phyloP scores from a whole-genome alignment of 2,113 vertebrate species.

The Sterrhoptilus dennistouni region DNA sequence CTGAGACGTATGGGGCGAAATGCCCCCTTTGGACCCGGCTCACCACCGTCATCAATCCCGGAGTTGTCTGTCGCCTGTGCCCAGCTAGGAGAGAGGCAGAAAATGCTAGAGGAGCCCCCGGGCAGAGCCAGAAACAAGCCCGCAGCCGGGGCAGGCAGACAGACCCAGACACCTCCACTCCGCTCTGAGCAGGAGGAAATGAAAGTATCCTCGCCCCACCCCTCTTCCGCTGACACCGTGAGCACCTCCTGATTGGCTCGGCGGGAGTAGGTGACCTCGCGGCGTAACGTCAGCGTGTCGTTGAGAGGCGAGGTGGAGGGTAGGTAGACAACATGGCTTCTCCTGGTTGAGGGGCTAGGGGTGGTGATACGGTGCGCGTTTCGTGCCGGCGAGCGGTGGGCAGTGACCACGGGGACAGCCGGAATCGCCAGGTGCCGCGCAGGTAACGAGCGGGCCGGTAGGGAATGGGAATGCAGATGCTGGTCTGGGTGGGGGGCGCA shows the following conservation, averaged over 20 bases:
- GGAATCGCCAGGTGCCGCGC: neutral
- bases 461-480: neutral
- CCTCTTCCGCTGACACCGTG: neutral
- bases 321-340: conserved; percentile 30
- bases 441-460: neutral
- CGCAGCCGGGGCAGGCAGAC: neutral
- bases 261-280: neutral
- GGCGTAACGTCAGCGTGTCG: neutral
- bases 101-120: too few species aligned
- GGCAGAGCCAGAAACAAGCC: neutral
- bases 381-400: neutral
- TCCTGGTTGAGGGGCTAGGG: neutral
- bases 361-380: neutral
- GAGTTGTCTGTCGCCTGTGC: neutral
- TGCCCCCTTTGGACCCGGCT: neutral
- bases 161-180: neutral
- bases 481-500: neutral
- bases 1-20: neutral
- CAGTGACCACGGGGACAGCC: neutral
- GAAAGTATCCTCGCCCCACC: neutral
- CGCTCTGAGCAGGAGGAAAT: neutral
- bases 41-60: neutral
- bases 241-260: neutral
- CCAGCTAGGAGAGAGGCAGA: neutral
- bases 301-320: neutral